Percentiles rank a stretch among this genome's conserved stretches.
Conservation (phyloP, 2,888 invertebrate genomes). For the Heteropelma amictum region DNA sequence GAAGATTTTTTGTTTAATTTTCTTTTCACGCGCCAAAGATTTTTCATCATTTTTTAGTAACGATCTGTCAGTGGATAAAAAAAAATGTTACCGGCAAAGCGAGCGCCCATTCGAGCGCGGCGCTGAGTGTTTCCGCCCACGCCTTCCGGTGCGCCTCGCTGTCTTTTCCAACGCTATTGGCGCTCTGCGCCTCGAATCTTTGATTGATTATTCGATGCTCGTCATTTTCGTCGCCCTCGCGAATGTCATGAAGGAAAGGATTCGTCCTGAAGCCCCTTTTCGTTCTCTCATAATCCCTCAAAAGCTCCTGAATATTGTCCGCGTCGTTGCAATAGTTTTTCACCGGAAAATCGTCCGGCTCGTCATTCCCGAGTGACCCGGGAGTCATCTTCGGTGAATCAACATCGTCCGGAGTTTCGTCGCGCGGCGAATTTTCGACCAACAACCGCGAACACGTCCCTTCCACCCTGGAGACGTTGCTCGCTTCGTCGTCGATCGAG, state of each 20-base stretch:
- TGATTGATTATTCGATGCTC: constrained; percentile 35
- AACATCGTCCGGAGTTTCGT: not conserved
- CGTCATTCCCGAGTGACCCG: constrained; percentile 1
- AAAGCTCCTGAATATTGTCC: constrained; percentile 68
- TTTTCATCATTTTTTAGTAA: not conserved
- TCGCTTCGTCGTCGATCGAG: constrained; percentile 18
- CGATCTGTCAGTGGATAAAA: not conserved
- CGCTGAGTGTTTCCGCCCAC: constrained; percentile 91
- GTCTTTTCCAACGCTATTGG: constrained; percentile 85
- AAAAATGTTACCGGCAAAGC: constrained; percentile 79
- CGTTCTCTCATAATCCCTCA: constrained; percentile 73
- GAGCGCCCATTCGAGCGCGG: constrained; percentile 88
- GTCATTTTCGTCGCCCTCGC: constrained; percentile 32
- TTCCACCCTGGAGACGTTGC: constrained; percentile 24
- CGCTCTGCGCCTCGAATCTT: constrained; percentile 79
- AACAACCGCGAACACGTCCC: not conserved
- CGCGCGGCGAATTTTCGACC: constrained; percentile 3
- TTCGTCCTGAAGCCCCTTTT: constrained; percentile 73
- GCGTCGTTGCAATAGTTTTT: constrained; percentile 38
- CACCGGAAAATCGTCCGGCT: not conserved
- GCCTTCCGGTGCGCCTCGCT: constrained; percentile 91
- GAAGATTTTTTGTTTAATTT: not conserved
- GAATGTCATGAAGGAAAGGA: constrained; percentile 67
- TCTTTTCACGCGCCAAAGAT: too few relatives aligned
- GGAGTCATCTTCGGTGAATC: not conserved